Evolutionary conservation across 2,888 invertebrate species (phyloP).

Genomic region (Drosophila quinaria): DNA sequence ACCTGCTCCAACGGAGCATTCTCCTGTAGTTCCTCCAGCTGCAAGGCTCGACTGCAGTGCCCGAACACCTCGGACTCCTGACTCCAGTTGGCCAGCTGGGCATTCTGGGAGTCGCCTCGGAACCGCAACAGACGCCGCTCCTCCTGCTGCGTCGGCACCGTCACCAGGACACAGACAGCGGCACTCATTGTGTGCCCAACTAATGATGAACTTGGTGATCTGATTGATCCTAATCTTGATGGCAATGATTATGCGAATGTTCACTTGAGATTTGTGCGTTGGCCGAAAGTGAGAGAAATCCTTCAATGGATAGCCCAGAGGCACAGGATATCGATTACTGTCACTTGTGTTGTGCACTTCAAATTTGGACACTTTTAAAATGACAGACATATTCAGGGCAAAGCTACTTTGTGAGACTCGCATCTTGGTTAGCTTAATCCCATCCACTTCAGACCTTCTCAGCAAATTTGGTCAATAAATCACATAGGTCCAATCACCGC

Average conservation of each 20-base stretch:
- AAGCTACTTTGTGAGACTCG: not conserved
- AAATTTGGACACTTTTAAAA: not conserved
- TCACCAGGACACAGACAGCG: slow-evolving; percentile 87
- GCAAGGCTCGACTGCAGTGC: slow-evolving; percentile 8
- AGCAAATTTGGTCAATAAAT: too few relatives aligned
- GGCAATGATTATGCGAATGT: not conserved
- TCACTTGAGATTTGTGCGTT: slow-evolving; percentile 33
- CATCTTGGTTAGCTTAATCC: not conserved
- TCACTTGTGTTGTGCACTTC: slow-evolving; percentile 8
- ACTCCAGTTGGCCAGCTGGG: not conserved
- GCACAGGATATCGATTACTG: slow-evolving; percentile 11
- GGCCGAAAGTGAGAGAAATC: not conserved
- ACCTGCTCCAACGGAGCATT: slow-evolving; percentile 80
- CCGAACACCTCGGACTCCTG: slow-evolving; percentile 76
- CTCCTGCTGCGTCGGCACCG: slow-evolving; percentile 86
- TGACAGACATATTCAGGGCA: not conserved
- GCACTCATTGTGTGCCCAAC: slow-evolving; percentile 40
- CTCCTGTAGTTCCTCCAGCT: not conserved
- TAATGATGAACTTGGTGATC: not conserved
- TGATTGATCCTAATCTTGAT: not conserved
- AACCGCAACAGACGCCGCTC: slow-evolving; percentile 78
- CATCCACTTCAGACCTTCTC: not conserved
- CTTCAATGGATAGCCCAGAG: slow-evolving; percentile 8
- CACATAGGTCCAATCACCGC: too few relatives aligned
- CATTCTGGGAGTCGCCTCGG: not conserved